These are phyloP conservation scores for Tinea semifulvella DNA, from an alignment of 2,888 invertebrate species.

Conservation along the genomic window DNA sequence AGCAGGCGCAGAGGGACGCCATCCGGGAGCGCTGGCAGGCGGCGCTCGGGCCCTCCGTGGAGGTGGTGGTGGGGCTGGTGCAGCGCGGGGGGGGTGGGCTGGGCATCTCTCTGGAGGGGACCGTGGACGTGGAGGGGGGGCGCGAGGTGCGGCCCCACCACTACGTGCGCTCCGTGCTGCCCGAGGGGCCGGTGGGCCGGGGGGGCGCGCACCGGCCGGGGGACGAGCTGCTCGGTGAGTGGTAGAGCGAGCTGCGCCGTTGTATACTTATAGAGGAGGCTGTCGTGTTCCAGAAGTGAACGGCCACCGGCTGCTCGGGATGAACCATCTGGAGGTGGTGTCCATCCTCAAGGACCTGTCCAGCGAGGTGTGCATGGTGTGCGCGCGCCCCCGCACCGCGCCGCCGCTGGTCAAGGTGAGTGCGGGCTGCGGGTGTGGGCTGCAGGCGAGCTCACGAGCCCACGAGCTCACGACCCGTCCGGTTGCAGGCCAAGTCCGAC, in stretches of 20 bases:
- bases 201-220: conserved; percentile 90
- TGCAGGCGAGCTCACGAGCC: no score
- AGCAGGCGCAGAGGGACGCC: conserved; percentile 79
- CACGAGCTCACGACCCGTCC: no score
- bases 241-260: no score
- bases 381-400: conserved; percentile 71
- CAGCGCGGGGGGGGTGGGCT: conserved; percentile 87
- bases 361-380: conserved; percentile 89
- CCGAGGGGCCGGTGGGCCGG: conserved; percentile 97
- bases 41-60: conserved; percentile 72
- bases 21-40: conserved; percentile 85
- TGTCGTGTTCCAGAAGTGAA: conserved; percentile 75
- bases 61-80: conserved; percentile 61
- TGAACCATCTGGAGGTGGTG: conserved; percentile 95
- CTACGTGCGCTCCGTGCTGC: conserved; percentile 95
- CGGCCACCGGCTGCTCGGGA: conserved; percentile 85
- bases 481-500: conserved; percentile 85
- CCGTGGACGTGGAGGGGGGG: conserved; percentile 98
- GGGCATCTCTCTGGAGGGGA: conserved; percentile 97
- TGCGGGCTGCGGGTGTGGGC: no score
- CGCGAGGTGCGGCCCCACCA: conserved; percentile 98
- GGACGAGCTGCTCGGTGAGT: conserved; percentile 85
- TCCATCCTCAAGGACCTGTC: conserved; percentile 92
- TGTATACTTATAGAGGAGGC: conserved; percentile 20
- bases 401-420: conserved; percentile 53